phyloP scores from a whole-genome alignment of 2,797 vertebrate species.

The Anguilla marmorata region DNA sequence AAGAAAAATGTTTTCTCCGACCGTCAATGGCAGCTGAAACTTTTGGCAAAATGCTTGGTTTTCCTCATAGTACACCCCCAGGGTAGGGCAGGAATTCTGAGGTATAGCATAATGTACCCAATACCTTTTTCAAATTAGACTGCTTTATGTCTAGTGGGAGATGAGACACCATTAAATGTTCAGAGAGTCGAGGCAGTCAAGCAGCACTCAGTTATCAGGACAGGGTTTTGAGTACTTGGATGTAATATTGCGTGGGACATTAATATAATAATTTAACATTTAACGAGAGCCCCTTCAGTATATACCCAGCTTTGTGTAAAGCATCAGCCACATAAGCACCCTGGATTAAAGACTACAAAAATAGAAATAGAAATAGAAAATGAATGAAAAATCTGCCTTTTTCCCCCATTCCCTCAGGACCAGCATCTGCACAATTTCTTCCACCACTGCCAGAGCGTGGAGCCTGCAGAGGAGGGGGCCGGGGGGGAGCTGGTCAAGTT shows the following conservation, averaged over 20 bases:
- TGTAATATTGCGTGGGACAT: neutral
- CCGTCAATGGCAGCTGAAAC: too few species aligned
- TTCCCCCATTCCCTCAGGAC: conserved; percentile 71
- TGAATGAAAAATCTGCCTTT: neutral
- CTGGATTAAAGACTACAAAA: neutral
- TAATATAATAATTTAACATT: neutral
- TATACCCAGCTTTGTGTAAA: neutral
- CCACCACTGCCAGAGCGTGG: conserved; percentile 89
- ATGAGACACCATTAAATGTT: neutral
- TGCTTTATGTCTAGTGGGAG: neutral
- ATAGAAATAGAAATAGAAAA: neutral
- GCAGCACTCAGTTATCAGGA: neutral
- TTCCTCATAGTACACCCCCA: neutral
- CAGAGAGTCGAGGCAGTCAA: neutral
- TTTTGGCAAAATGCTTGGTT: neutral
- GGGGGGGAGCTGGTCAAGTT: conserved; percentile 93
- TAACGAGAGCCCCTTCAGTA: neutral
- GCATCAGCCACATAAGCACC: neutral
- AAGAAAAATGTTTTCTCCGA: neutral
- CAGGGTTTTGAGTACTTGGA: neutral
- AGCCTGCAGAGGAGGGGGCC: conserved; percentile 79
- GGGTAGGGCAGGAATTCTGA: neutral
- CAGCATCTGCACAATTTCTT: conserved; percentile 98
- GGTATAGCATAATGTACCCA: neutral
- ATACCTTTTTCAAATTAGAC: neutral